phyloP scores from a whole-genome alignment of 2,797 vertebrate species.

The Galagoides demidoff region DNA sequence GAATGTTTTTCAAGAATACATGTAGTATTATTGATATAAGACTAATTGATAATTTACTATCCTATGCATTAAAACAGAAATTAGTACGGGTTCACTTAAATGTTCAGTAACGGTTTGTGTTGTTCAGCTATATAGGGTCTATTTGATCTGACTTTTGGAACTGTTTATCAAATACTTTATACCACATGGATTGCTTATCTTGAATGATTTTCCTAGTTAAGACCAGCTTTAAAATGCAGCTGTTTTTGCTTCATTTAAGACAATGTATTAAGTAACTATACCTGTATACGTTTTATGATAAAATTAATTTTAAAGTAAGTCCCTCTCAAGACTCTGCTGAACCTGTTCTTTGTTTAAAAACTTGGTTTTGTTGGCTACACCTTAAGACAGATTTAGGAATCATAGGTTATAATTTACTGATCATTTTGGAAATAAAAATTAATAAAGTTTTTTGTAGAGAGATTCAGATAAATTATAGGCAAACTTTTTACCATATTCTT shows the following conservation, averaged over 20 bases:
- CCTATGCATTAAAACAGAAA: neutral
- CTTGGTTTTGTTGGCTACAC: conserved; percentile 6
- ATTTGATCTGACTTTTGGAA: conserved; percentile 28
- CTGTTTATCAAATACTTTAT: neutral
- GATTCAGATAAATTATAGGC: neutral
- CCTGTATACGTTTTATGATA: conserved; percentile 9
- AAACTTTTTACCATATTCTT: neutral
- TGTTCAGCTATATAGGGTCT: conserved; percentile 1
- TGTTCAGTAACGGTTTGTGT: conserved; percentile 10
- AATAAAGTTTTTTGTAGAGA: conserved; percentile 39
- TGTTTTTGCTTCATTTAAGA: conserved; percentile 30
- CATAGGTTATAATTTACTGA: conserved; percentile 36
- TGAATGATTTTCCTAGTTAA: conserved; percentile 40
- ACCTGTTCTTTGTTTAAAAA: conserved; percentile 50
- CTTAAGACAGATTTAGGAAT: conserved; percentile 53
- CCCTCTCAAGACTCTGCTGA: neutral
- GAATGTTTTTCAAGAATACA: conserved; percentile 14
- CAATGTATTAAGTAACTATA: neutral
- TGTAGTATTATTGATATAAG: neutral
- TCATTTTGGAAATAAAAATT: conserved; percentile 49
- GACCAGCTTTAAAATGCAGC: conserved; percentile 17
- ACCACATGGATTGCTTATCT: neutral
- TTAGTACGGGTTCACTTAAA: conserved; percentile 22
- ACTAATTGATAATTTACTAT: neutral
- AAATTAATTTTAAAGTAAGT: conserved; percentile 59